Evolutionary conservation across 2,113 vertebrate species (phyloP).

Genomic region (Aegotheles bennettii): DNA sequence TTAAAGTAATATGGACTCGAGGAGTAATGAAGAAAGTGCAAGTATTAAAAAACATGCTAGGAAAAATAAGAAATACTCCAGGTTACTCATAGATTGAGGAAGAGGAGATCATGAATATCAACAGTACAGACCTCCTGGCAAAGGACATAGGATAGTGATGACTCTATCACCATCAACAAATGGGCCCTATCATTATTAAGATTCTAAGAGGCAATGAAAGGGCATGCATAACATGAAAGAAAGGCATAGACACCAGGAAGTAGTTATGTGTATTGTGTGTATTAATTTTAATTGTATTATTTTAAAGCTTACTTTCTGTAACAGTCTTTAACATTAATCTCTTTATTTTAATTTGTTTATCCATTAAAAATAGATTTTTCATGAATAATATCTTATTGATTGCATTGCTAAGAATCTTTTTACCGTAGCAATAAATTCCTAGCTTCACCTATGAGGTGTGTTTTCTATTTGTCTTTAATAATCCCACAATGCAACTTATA

Average conservation of each 20-base stretch:
- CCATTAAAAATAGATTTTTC: background rate
- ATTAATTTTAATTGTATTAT: background rate
- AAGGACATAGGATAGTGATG: background rate
- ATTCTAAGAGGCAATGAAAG: background rate
- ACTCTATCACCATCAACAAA: background rate
- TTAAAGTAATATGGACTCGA: background rate
- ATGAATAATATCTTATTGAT: background rate
- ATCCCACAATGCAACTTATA: background rate
- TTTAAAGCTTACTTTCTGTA: background rate
- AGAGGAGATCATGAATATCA: background rate
- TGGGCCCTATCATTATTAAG: background rate
- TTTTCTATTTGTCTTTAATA: background rate
- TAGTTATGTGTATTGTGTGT: no score
- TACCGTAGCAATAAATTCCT: background rate
- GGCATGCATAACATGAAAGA: background rate
- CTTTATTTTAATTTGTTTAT: background rate
- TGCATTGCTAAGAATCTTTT: background rate
- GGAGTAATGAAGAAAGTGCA: background rate
- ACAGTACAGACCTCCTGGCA: background rate
- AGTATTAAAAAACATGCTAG: background rate
- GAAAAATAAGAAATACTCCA: background rate
- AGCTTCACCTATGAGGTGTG: background rate
- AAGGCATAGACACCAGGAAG: background rate
- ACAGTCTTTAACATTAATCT: background rate
- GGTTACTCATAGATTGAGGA: background rate